Percentiles rank a stretch among this genome's conserved stretches.
phyloP scores from a whole-genome alignment of 2,888 invertebrate species.

The Diaperis boleti region DNA sequence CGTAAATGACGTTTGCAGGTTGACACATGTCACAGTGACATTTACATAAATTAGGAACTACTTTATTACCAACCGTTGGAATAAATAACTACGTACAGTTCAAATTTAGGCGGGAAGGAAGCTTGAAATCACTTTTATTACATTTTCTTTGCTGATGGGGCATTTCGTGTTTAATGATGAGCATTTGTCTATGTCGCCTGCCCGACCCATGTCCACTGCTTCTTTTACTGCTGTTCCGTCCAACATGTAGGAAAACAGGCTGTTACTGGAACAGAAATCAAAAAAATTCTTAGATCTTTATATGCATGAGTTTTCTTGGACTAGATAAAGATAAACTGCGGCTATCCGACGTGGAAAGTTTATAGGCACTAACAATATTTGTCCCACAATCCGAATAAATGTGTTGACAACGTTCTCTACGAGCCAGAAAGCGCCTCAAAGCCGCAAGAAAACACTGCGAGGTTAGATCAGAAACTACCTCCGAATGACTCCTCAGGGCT shows the following conservation, averaged over 20 bases:
- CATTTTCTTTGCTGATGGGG: constrained; percentile 76
- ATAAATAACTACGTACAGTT: constrained; percentile 16
- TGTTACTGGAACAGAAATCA: constrained; percentile 70
- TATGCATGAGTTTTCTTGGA: too few relatives aligned
- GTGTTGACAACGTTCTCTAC: too few relatives aligned
- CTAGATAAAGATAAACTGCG: too few relatives aligned
- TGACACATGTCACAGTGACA: constrained; percentile 18
- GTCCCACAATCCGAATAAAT: too few relatives aligned
- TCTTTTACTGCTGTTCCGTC: constrained; percentile 80
- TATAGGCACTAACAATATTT: too few relatives aligned
- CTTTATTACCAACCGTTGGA: constrained; percentile 22
- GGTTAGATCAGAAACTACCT: too few relatives aligned
- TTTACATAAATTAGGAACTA: constrained; percentile 1
- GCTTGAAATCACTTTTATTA: constrained; percentile 76
- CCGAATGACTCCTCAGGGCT: too few relatives aligned
- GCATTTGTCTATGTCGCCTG: constrained; percentile 71
- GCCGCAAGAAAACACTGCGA: too few relatives aligned
- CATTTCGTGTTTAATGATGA: constrained; percentile 74
- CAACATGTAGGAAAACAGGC: constrained; percentile 76
- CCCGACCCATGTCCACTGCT: constrained; percentile 74
- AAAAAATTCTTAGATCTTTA: too few relatives aligned
- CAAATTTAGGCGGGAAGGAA: constrained; percentile 68
- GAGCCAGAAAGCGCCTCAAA: too few relatives aligned
- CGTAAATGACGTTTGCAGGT: constrained; percentile 41
- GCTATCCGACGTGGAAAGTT: too few relatives aligned